Conservation (phyloP, 2,113 vertebrate species). For the Poeciliopsis turrubarensis region DNA sequence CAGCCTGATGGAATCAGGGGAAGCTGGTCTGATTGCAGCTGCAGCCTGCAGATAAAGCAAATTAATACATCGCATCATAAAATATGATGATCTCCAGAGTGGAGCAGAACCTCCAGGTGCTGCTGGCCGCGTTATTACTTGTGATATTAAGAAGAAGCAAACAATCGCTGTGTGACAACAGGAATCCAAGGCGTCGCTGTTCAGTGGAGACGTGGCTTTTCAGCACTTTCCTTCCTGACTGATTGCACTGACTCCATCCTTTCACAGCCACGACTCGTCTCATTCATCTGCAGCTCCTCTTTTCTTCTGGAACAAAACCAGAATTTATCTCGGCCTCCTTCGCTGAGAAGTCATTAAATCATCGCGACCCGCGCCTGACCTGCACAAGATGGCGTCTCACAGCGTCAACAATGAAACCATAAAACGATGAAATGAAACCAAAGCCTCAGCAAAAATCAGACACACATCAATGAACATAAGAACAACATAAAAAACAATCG, state of each 20-base stretch:
- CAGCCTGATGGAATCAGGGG: not conserved
- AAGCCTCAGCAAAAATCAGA: not conserved
- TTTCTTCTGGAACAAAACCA: not conserved
- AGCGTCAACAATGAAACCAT: not conserved
- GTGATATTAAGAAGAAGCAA: not conserved
- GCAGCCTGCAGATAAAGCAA: not conserved
- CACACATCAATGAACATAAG: too few species aligned
- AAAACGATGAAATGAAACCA: not conserved
- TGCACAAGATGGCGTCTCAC: not conserved
- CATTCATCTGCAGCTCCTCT: not conserved
- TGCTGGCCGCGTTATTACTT: not conserved
- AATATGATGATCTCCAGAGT: not conserved
- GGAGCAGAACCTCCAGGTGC: not conserved
- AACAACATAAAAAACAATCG: too few species aligned
- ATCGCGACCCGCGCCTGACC: not conserved
- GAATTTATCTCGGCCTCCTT: not conserved
- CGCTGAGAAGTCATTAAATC: not conserved
- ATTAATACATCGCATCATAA: not conserved
- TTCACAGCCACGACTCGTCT: not conserved
- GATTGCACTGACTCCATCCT: not conserved
- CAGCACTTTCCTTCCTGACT: not conserved
- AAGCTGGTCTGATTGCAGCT: not conserved
- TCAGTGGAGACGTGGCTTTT: not conserved
- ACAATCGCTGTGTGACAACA: not conserved
- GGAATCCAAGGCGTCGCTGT: not conserved